A percentile compares a stretch with the other conserved stretches of the same genome.
These are phyloP conservation scores for Sinocyclocheilus anshuiensis DNA, from an alignment of 2,113 vertebrate species.

Conservation along the genomic window DNA sequence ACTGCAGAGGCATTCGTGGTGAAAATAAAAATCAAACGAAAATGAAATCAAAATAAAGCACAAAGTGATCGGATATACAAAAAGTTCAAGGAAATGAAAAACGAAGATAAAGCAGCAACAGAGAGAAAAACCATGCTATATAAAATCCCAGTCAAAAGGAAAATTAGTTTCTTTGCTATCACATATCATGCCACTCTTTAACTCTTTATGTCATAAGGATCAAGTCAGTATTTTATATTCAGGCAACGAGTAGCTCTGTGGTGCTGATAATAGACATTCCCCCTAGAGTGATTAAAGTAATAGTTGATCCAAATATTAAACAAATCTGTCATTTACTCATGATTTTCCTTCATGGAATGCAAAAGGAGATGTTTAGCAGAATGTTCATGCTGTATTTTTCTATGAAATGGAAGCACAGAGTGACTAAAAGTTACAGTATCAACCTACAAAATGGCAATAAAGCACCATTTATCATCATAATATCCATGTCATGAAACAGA, in stretches of 20 bases:
- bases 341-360: background rate
- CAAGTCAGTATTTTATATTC: background rate
- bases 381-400: background rate
- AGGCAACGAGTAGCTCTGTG: background rate
- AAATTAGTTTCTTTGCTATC: background rate
- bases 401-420: background rate
- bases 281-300: background rate
- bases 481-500: background rate
- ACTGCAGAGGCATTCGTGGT: conserved; percentile 73
- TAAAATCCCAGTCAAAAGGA: background rate
- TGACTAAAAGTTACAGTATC: background rate
- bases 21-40: conserved; percentile 49
- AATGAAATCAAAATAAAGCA: conserved; percentile 52
- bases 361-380: background rate
- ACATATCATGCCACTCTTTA: background rate
- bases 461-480: background rate
- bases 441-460: background rate
- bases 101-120: conserved; percentile 7
- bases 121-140: background rate
- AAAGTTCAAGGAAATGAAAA: background rate
- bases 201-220: background rate
- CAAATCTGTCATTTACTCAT: background rate
- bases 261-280: background rate
- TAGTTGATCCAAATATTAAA: background rate
- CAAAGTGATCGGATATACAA: conserved; percentile 14